phyloP scores from a whole-genome alignment of 2,797 vertebrate species.

The Pangasius larnaudii region DNA sequence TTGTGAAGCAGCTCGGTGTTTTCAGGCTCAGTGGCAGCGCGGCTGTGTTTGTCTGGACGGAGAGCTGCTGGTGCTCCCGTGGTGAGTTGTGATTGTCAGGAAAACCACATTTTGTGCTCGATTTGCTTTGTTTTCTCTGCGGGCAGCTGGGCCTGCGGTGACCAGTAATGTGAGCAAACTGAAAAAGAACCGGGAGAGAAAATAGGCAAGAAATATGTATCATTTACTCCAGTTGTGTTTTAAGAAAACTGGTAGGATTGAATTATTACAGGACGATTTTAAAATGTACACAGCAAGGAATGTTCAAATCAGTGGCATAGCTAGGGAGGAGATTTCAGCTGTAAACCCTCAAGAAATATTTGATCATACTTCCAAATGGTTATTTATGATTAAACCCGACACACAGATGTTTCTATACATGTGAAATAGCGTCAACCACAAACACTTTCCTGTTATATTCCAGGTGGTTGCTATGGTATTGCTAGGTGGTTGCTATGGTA shows the following conservation, averaged over 20 bases:
- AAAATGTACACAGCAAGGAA: neutral
- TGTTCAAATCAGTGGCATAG: neutral
- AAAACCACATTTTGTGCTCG: conserved; percentile 49
- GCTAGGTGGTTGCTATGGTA: neutral
- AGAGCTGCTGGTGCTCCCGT: conserved; percentile 30
- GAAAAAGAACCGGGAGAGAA: neutral
- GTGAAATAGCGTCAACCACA: neutral
- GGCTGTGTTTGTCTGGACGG: neutral
- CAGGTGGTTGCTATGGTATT: neutral
- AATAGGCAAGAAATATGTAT: neutral
- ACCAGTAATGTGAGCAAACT: conserved; percentile 31
- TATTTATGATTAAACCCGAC: neutral
- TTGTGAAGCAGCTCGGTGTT: neutral
- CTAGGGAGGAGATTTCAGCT: neutral
- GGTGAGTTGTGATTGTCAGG: conserved; percentile 44
- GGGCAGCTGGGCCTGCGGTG: conserved; percentile 35
- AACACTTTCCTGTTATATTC: neutral
- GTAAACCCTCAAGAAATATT: neutral
- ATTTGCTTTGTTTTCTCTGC: conserved; percentile 46
- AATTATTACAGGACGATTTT: neutral
- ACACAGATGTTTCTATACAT: neutral
- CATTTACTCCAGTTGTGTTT: conserved; percentile 8
- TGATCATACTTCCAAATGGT: neutral
- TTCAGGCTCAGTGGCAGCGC: no score
- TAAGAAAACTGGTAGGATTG: neutral